Evolutionary conservation across 2,113 vertebrate species (phyloP).

Genomic region (Poeciliopsis turrubarensis): DNA sequence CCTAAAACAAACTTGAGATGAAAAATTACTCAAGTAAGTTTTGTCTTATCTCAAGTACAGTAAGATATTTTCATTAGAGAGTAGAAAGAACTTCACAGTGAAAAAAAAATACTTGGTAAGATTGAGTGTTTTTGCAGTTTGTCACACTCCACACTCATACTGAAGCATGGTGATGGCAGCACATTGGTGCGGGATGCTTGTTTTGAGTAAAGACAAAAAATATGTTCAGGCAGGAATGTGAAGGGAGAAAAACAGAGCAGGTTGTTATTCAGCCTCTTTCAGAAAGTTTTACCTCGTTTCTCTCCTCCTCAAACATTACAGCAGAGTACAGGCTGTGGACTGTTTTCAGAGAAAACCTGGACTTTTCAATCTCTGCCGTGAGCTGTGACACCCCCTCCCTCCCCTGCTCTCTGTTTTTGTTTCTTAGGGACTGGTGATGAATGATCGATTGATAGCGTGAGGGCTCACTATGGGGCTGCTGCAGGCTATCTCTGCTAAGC

Average conservation of each 20-base stretch:
- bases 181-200: neutral
- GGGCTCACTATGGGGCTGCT: conserved; percentile 57
- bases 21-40: too few species aligned
- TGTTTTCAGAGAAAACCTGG: conserved; percentile 30
- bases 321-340: conserved; percentile 63
- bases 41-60: too few species aligned
- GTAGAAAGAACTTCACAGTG: too few species aligned
- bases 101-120: too few species aligned
- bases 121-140: too few species aligned
- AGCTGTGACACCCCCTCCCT: conserved; percentile 56
- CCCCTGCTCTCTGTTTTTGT: conserved; percentile 70
- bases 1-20: too few species aligned
- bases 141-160: neutral
- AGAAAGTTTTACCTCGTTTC: conserved; percentile 10
- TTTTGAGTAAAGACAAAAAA: neutral
- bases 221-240: neutral
- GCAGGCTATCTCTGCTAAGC: conserved; percentile 69
- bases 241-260: neutral
- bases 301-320: conserved; percentile 58
- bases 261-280: neutral
- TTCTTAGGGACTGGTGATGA: conserved; percentile 73
- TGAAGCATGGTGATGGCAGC: neutral
- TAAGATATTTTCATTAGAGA: too few species aligned
- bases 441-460: conserved; percentile 74
- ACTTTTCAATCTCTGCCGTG: conserved; percentile 38